These are phyloP conservation scores for Dryocosmus kuriphilus DNA, from an alignment of 2,888 invertebrate species.

Conservation along the genomic window DNA sequence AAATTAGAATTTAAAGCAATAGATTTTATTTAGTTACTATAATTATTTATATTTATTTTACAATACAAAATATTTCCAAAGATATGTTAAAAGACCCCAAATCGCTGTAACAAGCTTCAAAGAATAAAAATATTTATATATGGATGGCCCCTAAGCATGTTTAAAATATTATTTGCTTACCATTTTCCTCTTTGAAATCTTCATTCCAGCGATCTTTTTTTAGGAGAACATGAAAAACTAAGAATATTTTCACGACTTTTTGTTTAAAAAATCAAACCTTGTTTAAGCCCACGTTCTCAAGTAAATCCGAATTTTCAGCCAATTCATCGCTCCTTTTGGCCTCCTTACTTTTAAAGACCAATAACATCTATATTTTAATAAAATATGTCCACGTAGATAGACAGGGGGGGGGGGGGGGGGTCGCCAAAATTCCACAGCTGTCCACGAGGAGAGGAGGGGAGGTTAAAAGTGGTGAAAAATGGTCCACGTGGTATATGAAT, in stretches of 20 bases:
- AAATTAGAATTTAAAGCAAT: background rate
- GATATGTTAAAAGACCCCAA: background rate
- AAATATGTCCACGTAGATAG: too few relatives aligned
- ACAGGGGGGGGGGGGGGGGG: too few relatives aligned
- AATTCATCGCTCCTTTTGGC: too few relatives aligned
- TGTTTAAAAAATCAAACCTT: background rate
- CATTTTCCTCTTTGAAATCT: background rate
- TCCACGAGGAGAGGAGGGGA: too few relatives aligned
- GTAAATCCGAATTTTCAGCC: too few relatives aligned
- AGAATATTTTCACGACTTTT: background rate
- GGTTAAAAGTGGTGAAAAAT: too few relatives aligned
- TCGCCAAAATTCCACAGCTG: too few relatives aligned
- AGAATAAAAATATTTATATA: background rate
- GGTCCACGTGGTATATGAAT: too few relatives aligned
- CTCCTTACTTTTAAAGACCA: too few relatives aligned
- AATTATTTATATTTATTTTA: background rate
- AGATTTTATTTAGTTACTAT: background rate
- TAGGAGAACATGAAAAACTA: background rate
- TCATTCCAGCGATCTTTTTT: background rate
- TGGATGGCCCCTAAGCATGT: too few relatives aligned
- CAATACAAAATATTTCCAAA: background rate
- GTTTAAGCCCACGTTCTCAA: background rate
- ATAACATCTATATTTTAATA: too few relatives aligned
- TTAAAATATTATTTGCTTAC: background rate
- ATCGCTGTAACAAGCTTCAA: background rate